phyloP scores from a whole-genome alignment of 1,140 invertebrate genomes.

The Brachionus rotundiformis region DNA sequence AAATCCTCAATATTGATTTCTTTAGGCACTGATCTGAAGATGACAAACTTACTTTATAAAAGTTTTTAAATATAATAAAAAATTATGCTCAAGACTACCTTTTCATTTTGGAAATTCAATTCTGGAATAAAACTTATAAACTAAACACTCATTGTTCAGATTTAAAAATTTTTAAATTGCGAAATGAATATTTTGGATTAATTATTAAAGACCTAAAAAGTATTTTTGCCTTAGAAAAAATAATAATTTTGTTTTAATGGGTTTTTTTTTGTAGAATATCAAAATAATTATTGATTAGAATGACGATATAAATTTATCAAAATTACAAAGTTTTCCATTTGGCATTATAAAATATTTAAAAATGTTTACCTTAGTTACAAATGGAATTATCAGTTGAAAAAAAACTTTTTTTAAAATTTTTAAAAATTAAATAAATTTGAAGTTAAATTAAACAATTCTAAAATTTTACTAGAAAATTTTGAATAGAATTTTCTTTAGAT shows the following conservation, averaged over 20 bases:
- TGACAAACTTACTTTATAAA: background rate
- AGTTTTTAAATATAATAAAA: background rate
- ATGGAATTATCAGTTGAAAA: background rate
- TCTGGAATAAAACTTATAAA: background rate
- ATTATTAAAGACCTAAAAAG: background rate
- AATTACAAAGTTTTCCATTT: too few relatives aligned
- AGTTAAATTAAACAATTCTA: too few relatives aligned
- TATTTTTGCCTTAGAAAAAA: background rate
- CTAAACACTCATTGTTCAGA: background rate
- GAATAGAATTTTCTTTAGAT: too few relatives aligned
- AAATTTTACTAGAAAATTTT: too few relatives aligned
- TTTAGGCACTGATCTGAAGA: background rate
- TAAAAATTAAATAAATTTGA: too few relatives aligned
- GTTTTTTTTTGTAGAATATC: background rate
- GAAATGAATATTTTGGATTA: background rate
- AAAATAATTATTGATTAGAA: background rate
- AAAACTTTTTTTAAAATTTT: too few relatives aligned
- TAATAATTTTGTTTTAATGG: background rate
- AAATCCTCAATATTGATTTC: background rate
- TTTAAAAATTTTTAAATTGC: background rate
- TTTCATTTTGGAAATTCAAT: background rate
- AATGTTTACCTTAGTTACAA: background rate
- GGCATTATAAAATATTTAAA: too few relatives aligned
- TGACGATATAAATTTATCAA: too few relatives aligned
- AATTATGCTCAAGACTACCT: background rate